Conservation (phyloP, 2,797 vertebrate species). For the Aplochiton taeniatus region DNA sequence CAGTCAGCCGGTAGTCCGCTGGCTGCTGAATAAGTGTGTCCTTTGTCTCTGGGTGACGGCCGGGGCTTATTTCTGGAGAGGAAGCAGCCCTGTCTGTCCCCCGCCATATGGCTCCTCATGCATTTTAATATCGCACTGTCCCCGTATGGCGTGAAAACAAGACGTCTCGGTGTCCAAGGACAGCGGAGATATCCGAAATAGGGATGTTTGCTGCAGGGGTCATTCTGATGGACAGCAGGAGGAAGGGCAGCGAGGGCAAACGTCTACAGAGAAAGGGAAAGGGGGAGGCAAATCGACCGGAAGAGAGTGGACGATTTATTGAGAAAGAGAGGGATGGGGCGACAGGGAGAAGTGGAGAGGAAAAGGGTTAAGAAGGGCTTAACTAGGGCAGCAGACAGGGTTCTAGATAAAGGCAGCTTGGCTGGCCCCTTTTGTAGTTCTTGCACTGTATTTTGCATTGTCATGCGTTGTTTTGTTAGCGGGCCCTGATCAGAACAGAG, state of each 20-base stretch:
- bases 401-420: conserved; percentile 43
- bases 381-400: conserved; percentile 52
- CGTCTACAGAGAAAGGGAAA: too few species aligned
- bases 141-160: conserved; percentile 45
- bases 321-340: conserved; percentile 38
- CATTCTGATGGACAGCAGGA: not conserved
- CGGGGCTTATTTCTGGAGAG: conserved; percentile 60
- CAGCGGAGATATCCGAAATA: conserved; percentile 37
- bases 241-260: too few species aligned
- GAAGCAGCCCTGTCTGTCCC: conserved; percentile 33
- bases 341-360: not conserved
- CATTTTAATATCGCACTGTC: conserved; percentile 68
- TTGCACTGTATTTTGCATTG: conserved; percentile 9
- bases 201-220: not conserved
- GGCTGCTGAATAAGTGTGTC: conserved; percentile 32
- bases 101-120: conserved; percentile 60
- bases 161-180: conserved; percentile 51
- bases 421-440: not conserved
- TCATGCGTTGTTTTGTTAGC: conserved; percentile 13
- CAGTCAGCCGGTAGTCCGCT: not conserved
- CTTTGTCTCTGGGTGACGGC: conserved; percentile 50
- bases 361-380: conserved; percentile 46
- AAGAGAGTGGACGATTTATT: not conserved
- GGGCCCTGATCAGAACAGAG: too few species aligned
- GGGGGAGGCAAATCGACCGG: not conserved